Base-by-base conservation (phyloP, 1,140 invertebrate genomes). In the Wiebesia pumilae region DNA sequence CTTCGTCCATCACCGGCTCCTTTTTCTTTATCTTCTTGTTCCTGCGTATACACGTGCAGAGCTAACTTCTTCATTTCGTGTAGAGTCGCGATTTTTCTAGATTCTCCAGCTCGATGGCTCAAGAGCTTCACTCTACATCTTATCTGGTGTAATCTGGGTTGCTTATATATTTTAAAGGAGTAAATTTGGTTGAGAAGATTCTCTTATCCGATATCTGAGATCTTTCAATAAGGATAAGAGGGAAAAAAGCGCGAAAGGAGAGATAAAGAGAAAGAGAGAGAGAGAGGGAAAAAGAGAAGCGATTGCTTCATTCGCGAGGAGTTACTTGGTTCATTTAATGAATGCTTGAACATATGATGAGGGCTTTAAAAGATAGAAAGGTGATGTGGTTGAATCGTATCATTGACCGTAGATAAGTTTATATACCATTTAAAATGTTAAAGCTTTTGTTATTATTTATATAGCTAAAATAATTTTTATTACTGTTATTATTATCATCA, bases 1-100 rank as follows among this genome's bases (percentile, higher is more conserved):
- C 85, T 82, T 78, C 85, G 80, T 78, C 79, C 84, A 86, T 86
- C 84, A 86, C 27, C 62, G 14, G 43, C 78, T 62, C 24, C 79
- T 77, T 71, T 65, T 33, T 67, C 84, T 58, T 58, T 47, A 43
- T 85, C 65, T 71, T 19, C 43, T 38, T 71, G 40, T 75, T 43
- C 75, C 51, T 79, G 43, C 84, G 19, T 73, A 67, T 43, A 69
- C 78, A 30, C 65, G 78, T 47, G 51, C 67, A 51, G 12, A 54
- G 65, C 51, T 77, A 78, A 86, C 85, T 86, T 86, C 80, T 86
- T 86, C 80, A 86, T 86, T 86, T 82, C 80, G 84, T 75, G 83
- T 33, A 7, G 78, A 71, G 79, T 62, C 14, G 43, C 47, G 54
- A 62, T 77, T 86, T 86, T 86, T 86, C 84, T 75, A 77, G 77